Base-by-base conservation (phyloP, 2,888 invertebrate genomes). In the Thereva unica region DNA sequence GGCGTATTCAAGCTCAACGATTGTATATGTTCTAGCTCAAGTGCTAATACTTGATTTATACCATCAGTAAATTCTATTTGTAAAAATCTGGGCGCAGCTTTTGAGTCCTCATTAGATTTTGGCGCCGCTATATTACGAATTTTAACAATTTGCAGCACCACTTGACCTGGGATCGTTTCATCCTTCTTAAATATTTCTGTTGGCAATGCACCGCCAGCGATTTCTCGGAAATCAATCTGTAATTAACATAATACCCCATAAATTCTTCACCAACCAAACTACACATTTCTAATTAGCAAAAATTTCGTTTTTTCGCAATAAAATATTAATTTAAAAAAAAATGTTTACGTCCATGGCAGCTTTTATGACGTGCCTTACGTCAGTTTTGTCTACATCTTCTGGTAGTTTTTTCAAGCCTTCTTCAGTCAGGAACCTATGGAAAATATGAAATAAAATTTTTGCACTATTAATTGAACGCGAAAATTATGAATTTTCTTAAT, bases 91-190 rank as follows among this genome's bases (percentile, higher is more conserved):
- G 95, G 94, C 8, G 93, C 92, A 68, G 85, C 84, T 70, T 86
- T 86, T 5, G 91, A 92, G 71, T 93, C 92, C 79, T 95, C 94
- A 78, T 94, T 93, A 9, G 89, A 88, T 82, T 95, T 96, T 4
- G 96, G 95, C 40, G 94, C 93, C 8, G 94, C 87, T 53, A 95
- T 87, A 82, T 96, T 95, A 9, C 93, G 86, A 56, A 95, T 84
- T 81, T 93, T 93, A 78, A 91, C 90, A 73, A 96, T 87, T 84
- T 96, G 96, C 52, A 96, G 83, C 44, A 96, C 89, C 71, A 94
- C 83, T n/a, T 83, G 82, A 12, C 83, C 84, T 65, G 83, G 81
- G 56, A 86, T 76, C 2, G 72, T 73, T 70, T 79, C 80, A 3
- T 80, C 77, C 71, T 83, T 84, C 76, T 88, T 89, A 67, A 83